phyloP scores from a whole-genome alignment of 2,888 invertebrate genomes.

The Fabriciana adippe region DNA sequence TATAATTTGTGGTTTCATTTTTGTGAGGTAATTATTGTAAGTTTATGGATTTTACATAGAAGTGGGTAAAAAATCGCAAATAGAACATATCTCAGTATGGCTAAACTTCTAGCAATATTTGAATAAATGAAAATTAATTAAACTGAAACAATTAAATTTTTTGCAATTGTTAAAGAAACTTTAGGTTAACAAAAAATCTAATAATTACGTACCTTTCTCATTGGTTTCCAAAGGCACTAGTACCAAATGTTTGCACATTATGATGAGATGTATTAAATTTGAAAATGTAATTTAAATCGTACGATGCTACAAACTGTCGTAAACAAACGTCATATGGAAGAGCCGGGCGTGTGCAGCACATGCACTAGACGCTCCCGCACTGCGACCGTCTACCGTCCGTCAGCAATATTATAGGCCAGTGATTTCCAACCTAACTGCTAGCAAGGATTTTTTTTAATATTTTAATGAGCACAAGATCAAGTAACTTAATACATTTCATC shows the following conservation, averaged over 20 bases:
- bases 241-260: conserved; percentile 68
- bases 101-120: no score
- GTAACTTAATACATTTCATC: no score
- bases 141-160: not conserved
- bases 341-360: conserved; percentile 30
- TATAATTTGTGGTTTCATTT: not conserved
- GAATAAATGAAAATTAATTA: no score
- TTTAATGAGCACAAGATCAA: no score
- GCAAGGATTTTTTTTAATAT: not conserved
- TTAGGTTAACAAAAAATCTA: conserved; percentile 21
- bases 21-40: not conserved
- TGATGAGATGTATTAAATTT: conserved; percentile 4
- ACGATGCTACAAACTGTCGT: conserved; percentile 1
- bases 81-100: no score
- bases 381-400: conserved; percentile 35
- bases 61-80: no score
- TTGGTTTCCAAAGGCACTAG: conserved; percentile 60
- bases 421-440: conserved; percentile 30
- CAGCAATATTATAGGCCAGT: conserved; percentile 32
- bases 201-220: conserved; percentile 58
- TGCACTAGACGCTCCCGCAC: conserved; percentile 35
- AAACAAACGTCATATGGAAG: conserved; percentile 17
- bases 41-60: not conserved
- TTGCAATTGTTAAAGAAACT: not conserved
- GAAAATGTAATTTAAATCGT: conserved; percentile 7